Evolutionary conservation across 2,113 vertebrate species (phyloP).

Genomic region (Pollimyrus isidori): DNA sequence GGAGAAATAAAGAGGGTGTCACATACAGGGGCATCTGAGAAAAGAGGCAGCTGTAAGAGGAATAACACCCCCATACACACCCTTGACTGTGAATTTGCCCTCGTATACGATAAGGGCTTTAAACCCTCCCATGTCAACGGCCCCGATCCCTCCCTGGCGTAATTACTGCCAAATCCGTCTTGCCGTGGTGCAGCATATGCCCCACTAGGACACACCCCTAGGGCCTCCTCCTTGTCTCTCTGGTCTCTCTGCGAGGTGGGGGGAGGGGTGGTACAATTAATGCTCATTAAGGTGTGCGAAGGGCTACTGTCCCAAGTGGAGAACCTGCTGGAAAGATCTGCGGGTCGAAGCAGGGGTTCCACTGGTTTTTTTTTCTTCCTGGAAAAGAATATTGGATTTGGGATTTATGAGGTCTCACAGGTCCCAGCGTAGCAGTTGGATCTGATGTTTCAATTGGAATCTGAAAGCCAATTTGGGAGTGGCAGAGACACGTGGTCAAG

Average conservation of each 20-base stretch:
- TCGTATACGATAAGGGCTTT: conserved; percentile 9
- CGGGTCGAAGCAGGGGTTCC: not conserved
- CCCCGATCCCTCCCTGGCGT: not conserved
- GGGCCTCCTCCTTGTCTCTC: not conserved
- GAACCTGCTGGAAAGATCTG: not conserved
- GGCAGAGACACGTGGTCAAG: not conserved
- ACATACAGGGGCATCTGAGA: not conserved
- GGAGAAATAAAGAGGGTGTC: not conserved
- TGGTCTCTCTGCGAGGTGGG: no score
- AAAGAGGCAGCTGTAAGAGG: not conserved
- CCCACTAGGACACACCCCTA: not conserved
- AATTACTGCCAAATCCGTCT: not conserved
- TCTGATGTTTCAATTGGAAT: conserved; percentile 20
- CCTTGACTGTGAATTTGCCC: not conserved
- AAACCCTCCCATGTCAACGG: not conserved
- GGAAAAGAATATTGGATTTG: conserved; percentile 16
- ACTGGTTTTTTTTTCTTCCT: not conserved
- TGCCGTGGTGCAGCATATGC: not conserved
- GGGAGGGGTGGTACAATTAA: conserved; percentile 17
- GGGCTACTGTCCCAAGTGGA: not conserved
- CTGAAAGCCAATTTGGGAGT: not conserved
- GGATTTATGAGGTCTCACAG: conserved; percentile 21
- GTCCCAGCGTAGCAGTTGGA: not conserved
- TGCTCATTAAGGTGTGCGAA: conserved; percentile 15
- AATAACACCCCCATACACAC: not conserved